Evolutionary conservation across 2,113 vertebrate species (phyloP).

Genomic region (Elaphurus davidianus): DNA sequence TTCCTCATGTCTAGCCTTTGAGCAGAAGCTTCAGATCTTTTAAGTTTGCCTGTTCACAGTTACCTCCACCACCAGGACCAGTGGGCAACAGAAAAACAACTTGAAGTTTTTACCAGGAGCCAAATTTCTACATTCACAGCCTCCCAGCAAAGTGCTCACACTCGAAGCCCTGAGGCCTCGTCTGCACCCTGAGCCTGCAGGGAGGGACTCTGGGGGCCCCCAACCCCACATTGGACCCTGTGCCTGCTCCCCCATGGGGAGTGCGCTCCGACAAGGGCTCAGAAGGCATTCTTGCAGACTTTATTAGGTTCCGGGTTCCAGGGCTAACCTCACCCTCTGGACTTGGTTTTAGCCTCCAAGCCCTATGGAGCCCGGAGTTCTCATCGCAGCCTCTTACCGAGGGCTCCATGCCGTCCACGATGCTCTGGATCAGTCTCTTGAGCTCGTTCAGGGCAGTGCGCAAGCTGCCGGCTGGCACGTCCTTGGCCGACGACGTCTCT

Average conservation of each 20-base stretch:
- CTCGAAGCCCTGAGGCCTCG: neutral
- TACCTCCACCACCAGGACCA: neutral
- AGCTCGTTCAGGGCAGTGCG: conserved; percentile 92
- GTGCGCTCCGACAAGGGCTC: neutral
- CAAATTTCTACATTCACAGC: neutral
- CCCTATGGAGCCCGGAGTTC: rapidly evolving
- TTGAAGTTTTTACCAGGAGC: neutral
- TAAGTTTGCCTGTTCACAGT: neutral
- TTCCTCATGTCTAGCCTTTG: neutral
- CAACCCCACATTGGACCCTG: neutral
- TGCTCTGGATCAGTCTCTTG: conserved; percentile 94
- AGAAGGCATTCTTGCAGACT: neutral
- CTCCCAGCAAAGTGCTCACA: neutral
- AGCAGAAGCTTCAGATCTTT: neutral
- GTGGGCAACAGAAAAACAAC: neutral
- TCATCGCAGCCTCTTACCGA: conserved; percentile 82
- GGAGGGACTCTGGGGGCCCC: neutral
- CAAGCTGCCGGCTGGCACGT: conserved; percentile 93
- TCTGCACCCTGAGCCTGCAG: neutral
- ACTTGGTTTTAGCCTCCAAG: neutral
- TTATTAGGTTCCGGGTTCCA: neutral
- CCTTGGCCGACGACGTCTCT: conserved; percentile 96
- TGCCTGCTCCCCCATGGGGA: too few species aligned
- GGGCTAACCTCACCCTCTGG: neutral
- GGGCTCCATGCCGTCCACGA: conserved; percentile 94